A percentile compares a stretch with the other conserved stretches of the same genome.
Conservation (phyloP, 53 echinoderm and acorn worm genomes). For the Paelopatides confundens region DNA sequence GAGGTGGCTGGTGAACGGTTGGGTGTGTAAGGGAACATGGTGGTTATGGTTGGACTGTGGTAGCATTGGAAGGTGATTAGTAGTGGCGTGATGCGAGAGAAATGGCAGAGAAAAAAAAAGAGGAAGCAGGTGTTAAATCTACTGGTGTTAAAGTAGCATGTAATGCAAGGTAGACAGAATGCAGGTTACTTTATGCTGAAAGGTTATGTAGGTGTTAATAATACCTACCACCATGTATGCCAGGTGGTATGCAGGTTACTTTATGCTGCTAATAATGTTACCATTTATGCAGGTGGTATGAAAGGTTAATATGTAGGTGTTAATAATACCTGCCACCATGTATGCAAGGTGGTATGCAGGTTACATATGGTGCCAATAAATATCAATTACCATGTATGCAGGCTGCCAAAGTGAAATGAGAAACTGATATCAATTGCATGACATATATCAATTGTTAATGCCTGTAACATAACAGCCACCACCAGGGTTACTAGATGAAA, state of each 20-base stretch:
- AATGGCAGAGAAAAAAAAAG: conserved; percentile 23
- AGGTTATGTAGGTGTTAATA: conserved; percentile 7
- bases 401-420: too few species aligned
- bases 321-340: too few species aligned
- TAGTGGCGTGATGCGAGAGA: background rate
- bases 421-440: too few species aligned
- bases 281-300: too few species aligned
- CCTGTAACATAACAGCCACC: too few species aligned
- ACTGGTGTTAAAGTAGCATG: conserved; percentile 1
- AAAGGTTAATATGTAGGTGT: too few species aligned
- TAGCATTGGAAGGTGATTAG: conserved; percentile 7
- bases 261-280: too few species aligned
- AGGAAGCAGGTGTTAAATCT: background rate
- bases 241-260: background rate
- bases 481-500: too few species aligned
- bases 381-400: too few species aligned
- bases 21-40: conserved; percentile 91
- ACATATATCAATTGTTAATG: too few species aligned
- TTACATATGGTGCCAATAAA: too few species aligned
- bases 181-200: background rate
- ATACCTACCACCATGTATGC: conserved; percentile 15
- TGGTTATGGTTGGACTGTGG: conserved; percentile 78
- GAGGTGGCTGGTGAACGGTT: conserved; percentile 91
- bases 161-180: background rate
- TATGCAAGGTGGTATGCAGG: too few species aligned